Conservation (phyloP, 2,113 vertebrate species). For the Chloebia gouldiae region DNA sequence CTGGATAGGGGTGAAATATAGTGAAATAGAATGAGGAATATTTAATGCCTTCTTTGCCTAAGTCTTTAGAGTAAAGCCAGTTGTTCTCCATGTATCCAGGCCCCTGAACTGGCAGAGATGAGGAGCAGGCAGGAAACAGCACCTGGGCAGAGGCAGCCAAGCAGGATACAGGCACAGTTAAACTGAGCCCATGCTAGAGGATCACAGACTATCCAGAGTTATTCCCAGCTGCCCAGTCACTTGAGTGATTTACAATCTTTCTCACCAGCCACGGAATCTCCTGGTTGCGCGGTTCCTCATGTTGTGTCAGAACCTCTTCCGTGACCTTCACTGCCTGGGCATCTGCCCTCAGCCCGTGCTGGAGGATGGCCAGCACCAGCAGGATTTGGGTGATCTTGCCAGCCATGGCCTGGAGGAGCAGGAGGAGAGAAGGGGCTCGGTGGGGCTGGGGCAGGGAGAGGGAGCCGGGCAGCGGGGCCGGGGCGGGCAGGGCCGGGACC, state of each 20-base stretch:
- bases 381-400: background rate
- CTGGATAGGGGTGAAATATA: background rate
- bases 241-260: background rate
- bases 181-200: background rate
- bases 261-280: background rate
- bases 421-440: background rate
- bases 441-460: no score
- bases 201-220: background rate
- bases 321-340: fast-evolving
- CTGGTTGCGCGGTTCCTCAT: background rate
- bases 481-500: background rate
- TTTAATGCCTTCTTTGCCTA: background rate
- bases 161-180: background rate
- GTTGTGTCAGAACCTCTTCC: fast-evolving
- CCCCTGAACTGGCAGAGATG: background rate
- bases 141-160: background rate
- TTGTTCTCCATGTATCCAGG: background rate
- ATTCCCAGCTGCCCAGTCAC: background rate
- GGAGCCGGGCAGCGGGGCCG: background rate
- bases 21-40: background rate
- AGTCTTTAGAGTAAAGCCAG: background rate
- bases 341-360: background rate
- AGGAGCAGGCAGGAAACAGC: background rate
- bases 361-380: background rate
- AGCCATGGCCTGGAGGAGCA: background rate